Percentiles rank a stretch among this genome's conserved stretches.
phyloP scores from a whole-genome alignment of 2,113 vertebrate species.

The Menidia beryllina region DNA sequence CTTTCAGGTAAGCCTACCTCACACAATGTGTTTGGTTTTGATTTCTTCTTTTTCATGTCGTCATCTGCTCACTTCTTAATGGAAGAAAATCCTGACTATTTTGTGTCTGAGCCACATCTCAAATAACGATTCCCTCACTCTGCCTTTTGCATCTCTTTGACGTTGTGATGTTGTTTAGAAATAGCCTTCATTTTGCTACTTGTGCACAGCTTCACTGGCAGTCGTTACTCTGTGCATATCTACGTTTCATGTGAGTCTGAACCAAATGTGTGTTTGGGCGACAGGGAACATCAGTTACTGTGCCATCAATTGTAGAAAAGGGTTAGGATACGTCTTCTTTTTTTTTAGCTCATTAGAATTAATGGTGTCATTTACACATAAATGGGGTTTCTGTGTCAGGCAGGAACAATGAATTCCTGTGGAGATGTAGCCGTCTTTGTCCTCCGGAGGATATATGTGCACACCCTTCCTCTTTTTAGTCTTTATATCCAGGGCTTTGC shows the following conservation, averaged over 20 bases:
- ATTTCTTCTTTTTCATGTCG: not conserved
- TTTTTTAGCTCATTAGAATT: conserved; percentile 66
- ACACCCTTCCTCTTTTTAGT: conserved; percentile 24
- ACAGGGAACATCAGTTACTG: conserved; percentile 56
- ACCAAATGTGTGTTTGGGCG: conserved; percentile 27
- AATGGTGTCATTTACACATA: conserved; percentile 76
- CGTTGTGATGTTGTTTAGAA: not conserved
- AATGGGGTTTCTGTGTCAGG: conserved; percentile 77
- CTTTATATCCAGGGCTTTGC: conserved; percentile 23
- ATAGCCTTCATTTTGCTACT: conserved; percentile 27
- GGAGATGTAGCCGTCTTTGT: conserved; percentile 44
- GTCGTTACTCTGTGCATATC: conserved; percentile 48
- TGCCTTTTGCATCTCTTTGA: too few relatives aligned
- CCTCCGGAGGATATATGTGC: conserved; percentile 43
- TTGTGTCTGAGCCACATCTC: not conserved
- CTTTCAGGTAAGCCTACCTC: conserved; percentile 89
- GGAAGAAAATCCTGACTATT: not conserved
- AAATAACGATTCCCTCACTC: too few relatives aligned
- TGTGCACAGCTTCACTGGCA: conserved; percentile 20
- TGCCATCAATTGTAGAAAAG: conserved; percentile 57
- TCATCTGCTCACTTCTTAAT: not conserved
- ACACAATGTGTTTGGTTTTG: not conserved
- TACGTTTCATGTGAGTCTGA: conserved; percentile 30
- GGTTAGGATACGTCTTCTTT: conserved; percentile 38
- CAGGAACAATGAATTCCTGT: conserved; percentile 60